phyloP scores from a whole-genome alignment of 1,140 invertebrate species.

The Trichogramma pretiosum region DNA sequence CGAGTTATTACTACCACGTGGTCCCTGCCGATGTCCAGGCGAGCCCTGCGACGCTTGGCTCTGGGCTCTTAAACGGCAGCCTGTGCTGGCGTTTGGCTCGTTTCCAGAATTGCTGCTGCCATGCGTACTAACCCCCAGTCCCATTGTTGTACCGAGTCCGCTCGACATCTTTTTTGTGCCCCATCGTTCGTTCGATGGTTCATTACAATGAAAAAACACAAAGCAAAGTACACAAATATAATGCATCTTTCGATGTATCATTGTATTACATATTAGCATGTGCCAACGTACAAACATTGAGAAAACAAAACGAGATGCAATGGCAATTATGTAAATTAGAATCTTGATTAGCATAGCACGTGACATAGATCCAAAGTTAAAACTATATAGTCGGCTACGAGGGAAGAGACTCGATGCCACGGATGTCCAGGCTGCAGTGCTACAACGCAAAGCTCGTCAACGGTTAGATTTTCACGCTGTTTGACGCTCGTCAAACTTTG shows the following conservation, averaged over 20 bases:
- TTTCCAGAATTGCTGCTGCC: conserved; percentile 27
- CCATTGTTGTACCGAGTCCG: conserved; percentile 44
- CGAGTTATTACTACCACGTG: conserved; percentile 20
- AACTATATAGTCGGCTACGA: too few relatives aligned
- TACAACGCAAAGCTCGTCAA: too few relatives aligned
- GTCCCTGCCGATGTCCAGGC: conserved; percentile 27
- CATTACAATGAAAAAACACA: too few relatives aligned
- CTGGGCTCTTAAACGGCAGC: conserved; percentile 38
- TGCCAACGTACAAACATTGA: background rate
- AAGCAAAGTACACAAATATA: too few relatives aligned
- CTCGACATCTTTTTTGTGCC: conserved; percentile 46
- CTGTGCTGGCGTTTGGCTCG: background rate
- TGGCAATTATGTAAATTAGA: too few relatives aligned
- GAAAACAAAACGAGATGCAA: background rate
- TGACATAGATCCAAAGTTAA: background rate
- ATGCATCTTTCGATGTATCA: too few relatives aligned
- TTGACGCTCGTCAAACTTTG: too few relatives aligned
- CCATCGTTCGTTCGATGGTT: conserved; percentile 10
- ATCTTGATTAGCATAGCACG: background rate
- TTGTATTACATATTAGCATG: too few relatives aligned
- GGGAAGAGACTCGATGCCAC: too few relatives aligned
- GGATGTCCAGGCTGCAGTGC: too few relatives aligned
- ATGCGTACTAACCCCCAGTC: conserved; percentile 41
- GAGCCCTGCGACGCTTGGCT: conserved; percentile 28
- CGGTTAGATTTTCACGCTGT: too few relatives aligned